phyloP scores from a whole-genome alignment of 1,140 invertebrate species.

The Hesperophylax magnus region DNA sequence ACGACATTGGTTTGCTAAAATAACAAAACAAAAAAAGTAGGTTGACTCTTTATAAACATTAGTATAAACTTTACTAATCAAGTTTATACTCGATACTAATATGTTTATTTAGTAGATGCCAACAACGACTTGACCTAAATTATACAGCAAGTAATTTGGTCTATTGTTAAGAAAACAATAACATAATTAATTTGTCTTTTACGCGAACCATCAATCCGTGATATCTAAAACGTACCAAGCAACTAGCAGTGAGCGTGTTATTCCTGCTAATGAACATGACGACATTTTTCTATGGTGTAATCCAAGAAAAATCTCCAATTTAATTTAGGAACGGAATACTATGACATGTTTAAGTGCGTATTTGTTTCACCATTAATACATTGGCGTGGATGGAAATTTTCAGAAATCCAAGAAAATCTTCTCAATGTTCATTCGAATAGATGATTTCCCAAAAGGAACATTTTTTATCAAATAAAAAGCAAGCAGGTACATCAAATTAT shows the following conservation, averaged over 20 bases:
- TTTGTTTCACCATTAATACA: not conserved
- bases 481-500: not conserved
- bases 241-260: not conserved
- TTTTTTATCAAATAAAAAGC: not conserved
- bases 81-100: no score
- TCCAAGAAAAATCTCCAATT: not conserved
- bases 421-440: not conserved
- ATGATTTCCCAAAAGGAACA: constrained; percentile 25
- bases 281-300: not conserved
- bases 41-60: no score
- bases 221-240: not conserved
- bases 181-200: not conserved
- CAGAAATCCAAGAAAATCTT: not conserved
- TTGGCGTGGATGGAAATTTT: not conserved
- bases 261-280: not conserved
- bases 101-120: no score
- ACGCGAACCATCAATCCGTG: constrained; percentile 1
- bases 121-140: no score
- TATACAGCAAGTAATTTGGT: no score
- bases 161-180: not conserved
- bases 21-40: no score
- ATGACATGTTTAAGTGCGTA: not conserved
- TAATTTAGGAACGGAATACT: not conserved
- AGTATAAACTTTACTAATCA: no score
- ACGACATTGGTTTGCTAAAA: no score